phyloP scores from a whole-genome alignment of 2,888 invertebrate species.

The Sesia apiformis region DNA sequence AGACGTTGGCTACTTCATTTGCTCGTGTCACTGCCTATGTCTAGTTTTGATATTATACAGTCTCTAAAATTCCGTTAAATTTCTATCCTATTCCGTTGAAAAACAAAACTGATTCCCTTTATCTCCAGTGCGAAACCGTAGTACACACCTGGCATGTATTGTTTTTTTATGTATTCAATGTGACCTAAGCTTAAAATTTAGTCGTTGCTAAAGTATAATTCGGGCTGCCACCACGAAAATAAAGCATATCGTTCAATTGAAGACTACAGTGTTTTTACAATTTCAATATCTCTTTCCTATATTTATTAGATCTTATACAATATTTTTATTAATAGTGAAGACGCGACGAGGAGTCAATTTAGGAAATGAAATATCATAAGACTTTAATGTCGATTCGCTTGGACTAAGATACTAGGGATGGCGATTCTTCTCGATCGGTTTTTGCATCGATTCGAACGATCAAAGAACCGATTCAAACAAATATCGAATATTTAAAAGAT shows the following conservation, averaged over 20 bases:
- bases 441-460: too few species aligned
- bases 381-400: constrained; percentile 37
- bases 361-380: constrained; percentile 39
- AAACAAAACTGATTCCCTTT: too few species aligned
- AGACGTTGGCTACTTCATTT: too few species aligned
- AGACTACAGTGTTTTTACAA: constrained; percentile 68
- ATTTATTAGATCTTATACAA: constrained; percentile 68
- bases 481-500: too few species aligned
- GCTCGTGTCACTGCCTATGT: too few species aligned
- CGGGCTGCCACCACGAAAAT: constrained; percentile 69
- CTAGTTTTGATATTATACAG: too few species aligned
- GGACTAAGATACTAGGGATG: constrained; percentile 24
- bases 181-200: not conserved
- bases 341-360: constrained; percentile 34
- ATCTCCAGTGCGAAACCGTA: too few species aligned
- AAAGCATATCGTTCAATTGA: constrained; percentile 72
- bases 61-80: too few species aligned
- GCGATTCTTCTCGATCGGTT: too few species aligned
- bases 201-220: constrained; percentile 23
- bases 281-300: constrained; percentile 70
- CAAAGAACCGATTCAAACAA: too few species aligned
- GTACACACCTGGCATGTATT: too few species aligned
- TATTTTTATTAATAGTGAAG: constrained; percentile 51
- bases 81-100: too few species aligned
- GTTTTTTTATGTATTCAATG: not conserved